Evolutionary conservation across 1,140 invertebrate species (phyloP).

Genomic region (Oppia nitens): DNA sequence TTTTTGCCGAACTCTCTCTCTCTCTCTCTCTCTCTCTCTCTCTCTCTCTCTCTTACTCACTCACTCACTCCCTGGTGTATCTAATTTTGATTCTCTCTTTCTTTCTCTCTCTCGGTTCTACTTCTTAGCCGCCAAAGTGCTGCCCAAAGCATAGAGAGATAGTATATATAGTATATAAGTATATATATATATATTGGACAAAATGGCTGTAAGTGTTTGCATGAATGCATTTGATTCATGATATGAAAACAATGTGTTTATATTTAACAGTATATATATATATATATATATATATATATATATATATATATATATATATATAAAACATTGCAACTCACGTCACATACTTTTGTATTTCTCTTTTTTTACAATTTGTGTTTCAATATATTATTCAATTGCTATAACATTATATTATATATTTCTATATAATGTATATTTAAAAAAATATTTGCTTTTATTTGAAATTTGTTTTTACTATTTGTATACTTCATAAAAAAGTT

Average conservation of each 20-base stretch:
- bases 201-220: neutral
- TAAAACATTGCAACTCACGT: neutral
- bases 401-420: too few species aligned
- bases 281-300: too few species aligned
- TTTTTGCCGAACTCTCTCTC: slow-evolving; percentile 3
- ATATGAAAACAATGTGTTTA: neutral
- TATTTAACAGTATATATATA: too few species aligned
- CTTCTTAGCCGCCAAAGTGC: too few species aligned
- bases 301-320: too few species aligned
- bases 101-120: neutral
- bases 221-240: neutral
- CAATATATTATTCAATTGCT: too few species aligned
- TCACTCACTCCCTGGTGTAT: neutral
- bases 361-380: too few species aligned
- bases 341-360: neutral
- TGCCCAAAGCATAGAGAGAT: too few species aligned
- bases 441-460: neutral
- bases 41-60: slow-evolving; percentile 4
- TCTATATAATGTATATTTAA: neutral
- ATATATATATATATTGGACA: too few species aligned
- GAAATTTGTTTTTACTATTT: neutral
- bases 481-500: too few species aligned
- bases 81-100: neutral
- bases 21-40: slow-evolving; percentile 8
- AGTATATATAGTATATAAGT: too few species aligned